Evolutionary conservation across 2,113 vertebrate species (phyloP).

Genomic region (Nerophis lumbriciformis): DNA sequence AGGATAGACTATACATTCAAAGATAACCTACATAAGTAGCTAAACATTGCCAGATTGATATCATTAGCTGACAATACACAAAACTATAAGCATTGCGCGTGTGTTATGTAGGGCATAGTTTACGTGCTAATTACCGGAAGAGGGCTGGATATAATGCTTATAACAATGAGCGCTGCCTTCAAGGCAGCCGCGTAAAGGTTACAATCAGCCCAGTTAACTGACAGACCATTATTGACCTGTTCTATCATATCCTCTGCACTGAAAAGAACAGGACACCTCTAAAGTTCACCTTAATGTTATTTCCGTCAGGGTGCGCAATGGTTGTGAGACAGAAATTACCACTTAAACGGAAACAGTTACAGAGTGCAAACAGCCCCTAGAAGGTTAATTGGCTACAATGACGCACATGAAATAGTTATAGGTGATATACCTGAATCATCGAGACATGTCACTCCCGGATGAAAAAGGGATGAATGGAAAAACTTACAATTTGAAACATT

Average conservation of each 20-base stretch:
- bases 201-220: background rate
- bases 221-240: background rate
- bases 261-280: background rate
- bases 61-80: too few relatives aligned
- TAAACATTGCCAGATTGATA: too few relatives aligned
- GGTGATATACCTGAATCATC: background rate
- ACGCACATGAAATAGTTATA: constrained; percentile 35
- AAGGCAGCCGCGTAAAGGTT: too few relatives aligned
- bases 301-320: background rate
- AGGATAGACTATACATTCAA: too few relatives aligned
- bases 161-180: too few relatives aligned
- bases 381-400: constrained; percentile 21
- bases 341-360: background rate
- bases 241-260: background rate
- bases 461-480: background rate
- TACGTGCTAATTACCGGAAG: too few relatives aligned
- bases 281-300: background rate
- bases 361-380: background rate
- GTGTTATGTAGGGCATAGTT: too few relatives aligned
- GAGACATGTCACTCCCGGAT: constrained; percentile 1
- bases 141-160: too few relatives aligned
- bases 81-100: too few relatives aligned
- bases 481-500: constrained; percentile 14
- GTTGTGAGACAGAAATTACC: background rate
- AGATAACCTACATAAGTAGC: too few relatives aligned